Evolutionary conservation across 1,140 invertebrate genomes (phyloP), one percentile per base, ranked within the genome.

Genomic region (Meloidogyne floridensis): DNA sequence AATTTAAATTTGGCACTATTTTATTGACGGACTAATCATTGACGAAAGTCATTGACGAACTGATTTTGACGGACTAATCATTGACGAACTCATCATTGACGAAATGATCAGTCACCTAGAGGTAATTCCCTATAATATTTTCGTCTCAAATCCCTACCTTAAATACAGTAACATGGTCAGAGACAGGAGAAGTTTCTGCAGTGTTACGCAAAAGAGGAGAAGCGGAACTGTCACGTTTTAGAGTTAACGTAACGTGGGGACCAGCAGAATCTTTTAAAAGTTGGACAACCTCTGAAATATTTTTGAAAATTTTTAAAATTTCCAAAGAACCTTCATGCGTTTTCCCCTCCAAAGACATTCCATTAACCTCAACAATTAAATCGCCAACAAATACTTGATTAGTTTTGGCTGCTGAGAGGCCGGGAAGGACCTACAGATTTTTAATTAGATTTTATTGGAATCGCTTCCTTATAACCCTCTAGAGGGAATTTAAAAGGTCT

Each of bases 351-450:
- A 97, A 95, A 87, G 94, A 94, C 89, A 95, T 93, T 6, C 94
- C 95, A 91, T 97, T 97, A 13, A 95, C 95, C 94, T 94, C 96
- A 94, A 97, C 94, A 84, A 98, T 96, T 81, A 95, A 95, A 92
- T 98, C 96, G 32, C 96, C 96, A 42, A 98, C 95, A 91, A 96
- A 96, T 53, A 98, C 91, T 91, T 97, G 94, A 3, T 95, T 95
- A 47, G 95, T 95, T 86, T 94, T 93, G 89, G 96, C 95, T 20
- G 95, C 91, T 15, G 96, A 95, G 90, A 96, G 94, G 87, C 94
- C 94, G 90, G 95, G 95, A 89, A 96, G 95, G 87, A 98, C 95
- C 90, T 95, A n/a, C n/a, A n/a, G n/a, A n/a, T n/a, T 93, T 32
- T 96, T 98, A 88, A 15, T 6, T 13, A 3, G 15, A 18, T 3